A percentile compares a stretch with the other conserved stretches of the same genome.
phyloP scores from a whole-genome alignment of 2,113 vertebrate genomes.

The Protobothrops mucrosquamatus region DNA sequence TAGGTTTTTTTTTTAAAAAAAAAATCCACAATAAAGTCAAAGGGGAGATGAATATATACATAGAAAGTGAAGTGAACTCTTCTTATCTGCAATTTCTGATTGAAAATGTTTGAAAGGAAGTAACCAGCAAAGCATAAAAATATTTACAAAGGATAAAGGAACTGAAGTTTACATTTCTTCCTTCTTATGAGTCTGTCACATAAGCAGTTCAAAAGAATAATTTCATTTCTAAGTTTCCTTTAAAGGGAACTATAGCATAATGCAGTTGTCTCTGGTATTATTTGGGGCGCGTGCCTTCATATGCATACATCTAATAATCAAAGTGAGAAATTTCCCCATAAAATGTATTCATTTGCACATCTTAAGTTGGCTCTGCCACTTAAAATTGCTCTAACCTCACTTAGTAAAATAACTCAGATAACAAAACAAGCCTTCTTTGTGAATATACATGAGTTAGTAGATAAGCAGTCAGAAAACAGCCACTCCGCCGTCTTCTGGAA shows the following conservation, averaged over 20 bases:
- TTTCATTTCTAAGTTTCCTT: conserved; percentile 47
- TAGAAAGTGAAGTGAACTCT: conserved; percentile 60
- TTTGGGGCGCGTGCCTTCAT: conserved; percentile 44
- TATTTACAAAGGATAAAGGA: conserved; percentile 47
- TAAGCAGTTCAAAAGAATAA: conserved; percentile 56
- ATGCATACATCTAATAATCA: conserved; percentile 43
- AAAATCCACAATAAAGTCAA: conserved; percentile 37
- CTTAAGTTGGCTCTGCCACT: conserved; percentile 48
- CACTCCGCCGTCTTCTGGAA: conserved; percentile 23
- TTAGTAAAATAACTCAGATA: conserved; percentile 37
- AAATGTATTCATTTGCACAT: conserved; percentile 48
- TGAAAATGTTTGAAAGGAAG: conserved; percentile 55
- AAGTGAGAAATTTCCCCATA: conserved; percentile 56
- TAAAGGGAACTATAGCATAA: conserved; percentile 50
- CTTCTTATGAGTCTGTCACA: conserved; percentile 48
- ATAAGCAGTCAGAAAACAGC: conserved; percentile 18
- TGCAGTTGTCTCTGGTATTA: conserved; percentile 57
- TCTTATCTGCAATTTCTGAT: conserved; percentile 51
- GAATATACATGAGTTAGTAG: conserved; percentile 30
- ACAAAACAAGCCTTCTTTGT: conserved; percentile 14
- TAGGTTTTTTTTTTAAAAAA: conserved; percentile 43
- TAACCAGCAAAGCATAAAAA: conserved; percentile 58
- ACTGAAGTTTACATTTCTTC: conserved; percentile 46
- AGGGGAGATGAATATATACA: conserved; percentile 47
- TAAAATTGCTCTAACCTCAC: conserved; percentile 37